Conservation (phyloP, 2,888 invertebrate genomes). For the Lasioglossum leucozonium region DNA sequence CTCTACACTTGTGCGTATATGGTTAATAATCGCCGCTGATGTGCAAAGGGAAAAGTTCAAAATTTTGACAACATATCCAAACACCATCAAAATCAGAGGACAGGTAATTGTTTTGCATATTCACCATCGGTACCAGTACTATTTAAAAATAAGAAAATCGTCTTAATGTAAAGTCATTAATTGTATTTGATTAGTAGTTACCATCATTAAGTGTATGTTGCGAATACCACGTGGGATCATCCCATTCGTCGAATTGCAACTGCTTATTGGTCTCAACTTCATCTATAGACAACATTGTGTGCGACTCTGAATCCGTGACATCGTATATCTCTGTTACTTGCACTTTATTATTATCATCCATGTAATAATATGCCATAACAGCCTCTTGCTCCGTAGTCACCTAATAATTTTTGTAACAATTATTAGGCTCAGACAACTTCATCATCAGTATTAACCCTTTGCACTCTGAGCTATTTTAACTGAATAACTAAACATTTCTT, state of each 20-base stretch:
- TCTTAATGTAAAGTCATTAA: neutral
- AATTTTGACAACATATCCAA: neutral
- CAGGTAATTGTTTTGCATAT: neutral
- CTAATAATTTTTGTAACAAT: constrained; percentile 83
- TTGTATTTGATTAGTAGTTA: constrained; percentile 57
- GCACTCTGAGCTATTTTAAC: too few species aligned
- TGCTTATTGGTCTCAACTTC: constrained; percentile 88
- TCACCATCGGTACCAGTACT: neutral
- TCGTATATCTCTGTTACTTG: constrained; percentile 96
- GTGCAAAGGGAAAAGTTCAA: neutral
- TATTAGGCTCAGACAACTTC: neutral
- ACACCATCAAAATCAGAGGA: neutral
- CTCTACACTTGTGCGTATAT: neutral
- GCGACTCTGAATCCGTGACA: constrained; percentile 91
- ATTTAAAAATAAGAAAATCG: neutral
- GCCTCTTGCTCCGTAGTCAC: constrained; percentile 95
- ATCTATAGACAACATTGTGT: constrained; percentile 87
- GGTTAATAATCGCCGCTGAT: too few species aligned
- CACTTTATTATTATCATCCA: constrained; percentile 94
- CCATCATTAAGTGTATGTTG: constrained; percentile 76
- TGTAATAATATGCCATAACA: constrained; percentile 95
- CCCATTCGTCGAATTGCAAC: constrained; percentile 89
- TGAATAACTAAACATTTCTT: too few species aligned
- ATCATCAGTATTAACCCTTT: neutral
- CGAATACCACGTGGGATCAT: constrained; percentile 84